Percentiles rank a stretch among this genome's conserved stretches.
Evolutionary conservation across 2,113 vertebrate genomes (phyloP).

Genomic region (Formicarius rufipectus): DNA sequence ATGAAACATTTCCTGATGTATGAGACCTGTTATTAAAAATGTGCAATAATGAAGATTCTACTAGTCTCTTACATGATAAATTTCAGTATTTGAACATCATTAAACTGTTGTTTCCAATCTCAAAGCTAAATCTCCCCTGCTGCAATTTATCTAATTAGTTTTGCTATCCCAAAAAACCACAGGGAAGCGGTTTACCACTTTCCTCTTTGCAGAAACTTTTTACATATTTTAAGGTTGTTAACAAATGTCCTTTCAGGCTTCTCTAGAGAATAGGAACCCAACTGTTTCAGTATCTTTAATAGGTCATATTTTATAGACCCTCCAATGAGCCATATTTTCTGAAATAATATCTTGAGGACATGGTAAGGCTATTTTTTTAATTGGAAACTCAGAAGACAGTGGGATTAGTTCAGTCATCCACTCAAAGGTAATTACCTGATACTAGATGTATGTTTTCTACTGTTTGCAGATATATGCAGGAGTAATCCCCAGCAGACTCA

Average conservation of each 20-base stretch:
- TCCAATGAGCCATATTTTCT: neutral
- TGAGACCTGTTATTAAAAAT: neutral
- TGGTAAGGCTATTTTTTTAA: constrained; percentile 30
- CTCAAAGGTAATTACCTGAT: constrained; percentile 48
- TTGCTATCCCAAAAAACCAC: neutral
- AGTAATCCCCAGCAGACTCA: neutral
- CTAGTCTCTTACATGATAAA: neutral
- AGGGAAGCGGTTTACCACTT: neutral
- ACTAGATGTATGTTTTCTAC: constrained; percentile 30
- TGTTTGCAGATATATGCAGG: neutral
- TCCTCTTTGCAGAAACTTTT: neutral
- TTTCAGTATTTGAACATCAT: neutral
- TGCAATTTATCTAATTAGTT: constrained; percentile 7
- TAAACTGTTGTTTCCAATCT: neutral
- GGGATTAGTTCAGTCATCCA: constrained; percentile 39
- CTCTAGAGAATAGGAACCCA: neutral
- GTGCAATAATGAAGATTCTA: neutral
- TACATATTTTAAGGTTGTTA: constrained; percentile 12
- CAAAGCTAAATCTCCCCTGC: neutral
- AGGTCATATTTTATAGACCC: constrained; percentile 31
- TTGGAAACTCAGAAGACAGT: constrained; percentile 38
- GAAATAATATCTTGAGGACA: constrained; percentile 37
- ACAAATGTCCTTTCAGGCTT: neutral
- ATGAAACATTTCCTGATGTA: neutral
- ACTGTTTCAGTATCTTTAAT: neutral